Conservation (phyloP, 2,113 vertebrate genomes). For the Raja brachyura region DNA sequence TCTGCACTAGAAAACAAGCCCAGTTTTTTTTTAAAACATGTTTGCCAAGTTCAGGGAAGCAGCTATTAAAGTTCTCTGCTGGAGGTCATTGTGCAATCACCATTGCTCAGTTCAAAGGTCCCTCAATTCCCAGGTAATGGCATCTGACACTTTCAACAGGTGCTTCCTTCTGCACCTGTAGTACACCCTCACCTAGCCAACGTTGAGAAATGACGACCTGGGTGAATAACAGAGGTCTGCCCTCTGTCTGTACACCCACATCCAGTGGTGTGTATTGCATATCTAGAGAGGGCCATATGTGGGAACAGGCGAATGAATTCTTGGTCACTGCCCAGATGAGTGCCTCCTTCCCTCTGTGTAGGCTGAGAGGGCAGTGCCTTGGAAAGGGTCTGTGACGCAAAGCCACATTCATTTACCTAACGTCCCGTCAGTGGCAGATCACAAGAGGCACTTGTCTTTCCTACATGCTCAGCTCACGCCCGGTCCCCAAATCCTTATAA, state of each 20-base stretch:
- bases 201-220: background rate
- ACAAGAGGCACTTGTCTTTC: background rate
- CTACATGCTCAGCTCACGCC: too few relatives aligned
- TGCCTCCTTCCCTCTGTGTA: background rate
- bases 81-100: background rate
- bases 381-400: background rate
- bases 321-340: background rate
- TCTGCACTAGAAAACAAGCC: background rate
- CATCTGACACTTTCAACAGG: background rate
- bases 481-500: too few relatives aligned
- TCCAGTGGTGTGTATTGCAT: background rate
- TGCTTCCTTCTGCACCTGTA: background rate
- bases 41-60: background rate
- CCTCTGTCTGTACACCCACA: background rate
- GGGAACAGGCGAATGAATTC: background rate
- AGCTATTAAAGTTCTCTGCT: background rate
- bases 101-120: background rate
- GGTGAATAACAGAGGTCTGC: background rate
- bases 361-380: background rate
- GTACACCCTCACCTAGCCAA: background rate
- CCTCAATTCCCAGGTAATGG: constrained; percentile 6
- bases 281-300: background rate
- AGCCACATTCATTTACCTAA: background rate
- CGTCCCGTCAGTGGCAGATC: background rate
- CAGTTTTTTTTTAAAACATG: background rate